Evolutionary conservation across 2,113 vertebrate species (phyloP).

Genomic region (Athene noctua): DNA sequence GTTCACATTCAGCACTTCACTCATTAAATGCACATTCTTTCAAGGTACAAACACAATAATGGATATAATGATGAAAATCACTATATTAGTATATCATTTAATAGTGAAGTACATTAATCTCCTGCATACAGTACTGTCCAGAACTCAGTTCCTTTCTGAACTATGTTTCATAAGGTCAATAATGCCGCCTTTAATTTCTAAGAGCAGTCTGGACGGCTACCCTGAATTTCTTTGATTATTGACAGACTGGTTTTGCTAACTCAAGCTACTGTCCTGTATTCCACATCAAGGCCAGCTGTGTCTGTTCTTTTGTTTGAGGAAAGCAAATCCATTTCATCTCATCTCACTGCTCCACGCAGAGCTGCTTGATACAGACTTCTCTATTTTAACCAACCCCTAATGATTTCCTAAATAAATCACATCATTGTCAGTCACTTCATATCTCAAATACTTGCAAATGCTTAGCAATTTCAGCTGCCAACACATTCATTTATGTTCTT

Average conservation of each 20-base stretch:
- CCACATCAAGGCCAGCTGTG: background rate
- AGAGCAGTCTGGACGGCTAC: background rate
- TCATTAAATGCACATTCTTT: slow-evolving; percentile 33
- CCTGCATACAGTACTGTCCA: background rate
- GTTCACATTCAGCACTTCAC: background rate
- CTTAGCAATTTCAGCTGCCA: slow-evolving; percentile 51
- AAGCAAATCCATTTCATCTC: background rate
- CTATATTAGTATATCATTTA: background rate
- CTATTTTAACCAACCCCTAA: slow-evolving; percentile 2
- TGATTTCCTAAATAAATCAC: slow-evolving; percentile 32
- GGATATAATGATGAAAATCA: slow-evolving; percentile 7
- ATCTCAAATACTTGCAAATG: slow-evolving; percentile 35
- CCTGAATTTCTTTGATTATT: slow-evolving; percentile 25
- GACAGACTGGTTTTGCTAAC: background rate
- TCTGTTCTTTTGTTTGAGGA: background rate
- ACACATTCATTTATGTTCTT: slow-evolving; percentile 41
- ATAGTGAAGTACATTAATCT: background rate
- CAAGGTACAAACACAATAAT: slow-evolving; percentile 9
- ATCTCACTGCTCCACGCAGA: background rate
- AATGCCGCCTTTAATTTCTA: slow-evolving; percentile 7
- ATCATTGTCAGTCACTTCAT: slow-evolving; percentile 6
- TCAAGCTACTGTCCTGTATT: background rate
- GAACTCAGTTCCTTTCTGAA: background rate
- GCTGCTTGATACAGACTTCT: background rate
- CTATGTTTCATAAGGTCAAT: background rate